phyloP scores from a whole-genome alignment of 2,797 vertebrate species.

The Hipposideros larvatus region DNA sequence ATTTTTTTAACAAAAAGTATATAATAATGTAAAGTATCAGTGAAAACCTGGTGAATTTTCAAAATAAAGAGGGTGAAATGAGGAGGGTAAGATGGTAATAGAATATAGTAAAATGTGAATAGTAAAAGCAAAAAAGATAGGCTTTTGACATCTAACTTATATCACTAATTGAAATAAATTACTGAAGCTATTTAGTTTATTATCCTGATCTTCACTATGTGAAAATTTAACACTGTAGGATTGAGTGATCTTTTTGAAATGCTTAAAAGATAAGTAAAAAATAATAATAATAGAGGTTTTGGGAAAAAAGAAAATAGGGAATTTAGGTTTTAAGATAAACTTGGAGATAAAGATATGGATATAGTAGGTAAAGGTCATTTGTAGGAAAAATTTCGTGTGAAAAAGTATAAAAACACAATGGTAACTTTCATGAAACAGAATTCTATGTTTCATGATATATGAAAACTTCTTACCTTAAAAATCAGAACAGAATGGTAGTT shows the following conservation, averaged over 20 bases:
- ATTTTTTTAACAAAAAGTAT: neutral
- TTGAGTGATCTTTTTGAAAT: neutral
- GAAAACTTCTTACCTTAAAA: constrained; percentile 43
- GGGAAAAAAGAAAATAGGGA: neutral
- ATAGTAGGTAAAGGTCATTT: neutral
- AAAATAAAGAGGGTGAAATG: neutral
- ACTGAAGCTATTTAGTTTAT: neutral
- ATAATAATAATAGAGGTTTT: neutral
- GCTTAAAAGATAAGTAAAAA: neutral
- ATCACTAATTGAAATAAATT: neutral
- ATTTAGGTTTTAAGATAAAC: constrained; percentile 31
- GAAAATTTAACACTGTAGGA: neutral
- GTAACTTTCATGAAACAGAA: neutral
- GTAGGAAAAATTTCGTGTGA: neutral
- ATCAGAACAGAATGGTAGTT: neutral
- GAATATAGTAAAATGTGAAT: neutral
- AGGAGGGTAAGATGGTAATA: neutral
- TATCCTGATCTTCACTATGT: neutral
- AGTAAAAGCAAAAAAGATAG: neutral
- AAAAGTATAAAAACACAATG: neutral
- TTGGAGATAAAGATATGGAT: neutral
- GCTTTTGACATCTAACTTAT: neutral
- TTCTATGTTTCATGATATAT: neutral
- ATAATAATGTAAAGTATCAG: neutral
- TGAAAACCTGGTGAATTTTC: neutral